These are phyloP conservation scores for Rhincodon typus DNA, from an alignment of 2,797 vertebrate genomes.

Conservation along the genomic window DNA sequence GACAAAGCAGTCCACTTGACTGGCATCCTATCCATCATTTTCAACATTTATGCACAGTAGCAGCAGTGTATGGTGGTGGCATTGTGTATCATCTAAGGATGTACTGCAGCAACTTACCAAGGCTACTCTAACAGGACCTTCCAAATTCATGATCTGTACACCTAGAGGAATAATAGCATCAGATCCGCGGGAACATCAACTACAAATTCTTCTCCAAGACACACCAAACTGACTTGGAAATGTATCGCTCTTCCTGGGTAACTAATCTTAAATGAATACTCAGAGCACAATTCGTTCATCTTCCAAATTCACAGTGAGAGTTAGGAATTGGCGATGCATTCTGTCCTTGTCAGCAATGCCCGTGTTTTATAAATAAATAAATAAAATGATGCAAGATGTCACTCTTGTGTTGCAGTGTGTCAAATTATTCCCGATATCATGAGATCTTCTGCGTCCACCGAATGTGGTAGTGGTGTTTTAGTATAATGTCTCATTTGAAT, in stretches of 20 bases:
- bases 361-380: too few relatives aligned
- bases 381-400: not conserved
- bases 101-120: not conserved
- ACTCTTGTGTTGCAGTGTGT: not conserved
- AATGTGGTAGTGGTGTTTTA: not conserved
- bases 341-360: not conserved
- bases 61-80: too few relatives aligned
- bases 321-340: not conserved
- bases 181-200: not conserved
- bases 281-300: not conserved
- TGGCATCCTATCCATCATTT: not conserved
- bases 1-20: too few relatives aligned
- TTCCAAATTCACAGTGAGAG: not conserved
- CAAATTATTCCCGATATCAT: not conserved
- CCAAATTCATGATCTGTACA: not conserved
- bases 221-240: not conserved
- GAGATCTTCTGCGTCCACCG: not conserved
- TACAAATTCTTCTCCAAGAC: not conserved
- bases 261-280: not conserved
- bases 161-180: not conserved
- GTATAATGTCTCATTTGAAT: not conserved
- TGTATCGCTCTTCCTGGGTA: not conserved
- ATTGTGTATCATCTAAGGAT: too few relatives aligned
- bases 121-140: not conserved
- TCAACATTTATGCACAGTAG: too few relatives aligned